These are phyloP conservation scores for Nothoprocta pentlandii DNA, from an alignment of 2,113 vertebrate genomes.

Conservation along the genomic window DNA sequence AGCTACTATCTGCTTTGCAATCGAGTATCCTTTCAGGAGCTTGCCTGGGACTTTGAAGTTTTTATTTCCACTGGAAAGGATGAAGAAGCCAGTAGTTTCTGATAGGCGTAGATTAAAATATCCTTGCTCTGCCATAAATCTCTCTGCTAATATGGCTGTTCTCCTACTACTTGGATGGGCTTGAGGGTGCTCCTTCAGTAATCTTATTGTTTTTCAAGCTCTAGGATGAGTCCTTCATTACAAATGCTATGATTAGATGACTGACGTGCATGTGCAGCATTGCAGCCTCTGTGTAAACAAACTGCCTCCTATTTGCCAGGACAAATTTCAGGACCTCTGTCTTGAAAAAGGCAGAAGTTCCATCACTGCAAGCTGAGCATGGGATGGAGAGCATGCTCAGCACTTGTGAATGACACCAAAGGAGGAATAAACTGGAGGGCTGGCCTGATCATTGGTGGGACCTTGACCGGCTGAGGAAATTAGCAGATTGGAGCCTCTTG, in stretches of 20 bases:
- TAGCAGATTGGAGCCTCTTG: neutral
- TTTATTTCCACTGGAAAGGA: neutral
- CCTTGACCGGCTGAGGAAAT: neutral
- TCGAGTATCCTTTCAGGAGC: neutral
- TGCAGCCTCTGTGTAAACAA: neutral
- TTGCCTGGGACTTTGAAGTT: neutral
- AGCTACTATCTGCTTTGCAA: neutral
- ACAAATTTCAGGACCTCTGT: neutral
- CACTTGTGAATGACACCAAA: no score
- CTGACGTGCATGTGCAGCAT: rapidly evolving
- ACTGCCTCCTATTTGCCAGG: neutral
- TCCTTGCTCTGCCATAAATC: neutral
- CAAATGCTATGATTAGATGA: rapidly evolving
- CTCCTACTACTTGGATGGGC: neutral
- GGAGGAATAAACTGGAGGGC: no score
- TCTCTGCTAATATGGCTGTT: neutral
- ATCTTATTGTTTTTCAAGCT: neutral
- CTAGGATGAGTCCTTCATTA: neutral
- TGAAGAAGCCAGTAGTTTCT: neutral
- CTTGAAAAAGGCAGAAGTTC: neutral
- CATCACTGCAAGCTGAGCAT: rapidly evolving
- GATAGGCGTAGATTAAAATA: neutral
- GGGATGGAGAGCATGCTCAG: no score
- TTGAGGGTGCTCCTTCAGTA: neutral
- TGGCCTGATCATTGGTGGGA: no score